These are phyloP conservation scores for Drosophila repletoides DNA, from an alignment of 1,140 invertebrate species.

Conservation along the genomic window DNA sequence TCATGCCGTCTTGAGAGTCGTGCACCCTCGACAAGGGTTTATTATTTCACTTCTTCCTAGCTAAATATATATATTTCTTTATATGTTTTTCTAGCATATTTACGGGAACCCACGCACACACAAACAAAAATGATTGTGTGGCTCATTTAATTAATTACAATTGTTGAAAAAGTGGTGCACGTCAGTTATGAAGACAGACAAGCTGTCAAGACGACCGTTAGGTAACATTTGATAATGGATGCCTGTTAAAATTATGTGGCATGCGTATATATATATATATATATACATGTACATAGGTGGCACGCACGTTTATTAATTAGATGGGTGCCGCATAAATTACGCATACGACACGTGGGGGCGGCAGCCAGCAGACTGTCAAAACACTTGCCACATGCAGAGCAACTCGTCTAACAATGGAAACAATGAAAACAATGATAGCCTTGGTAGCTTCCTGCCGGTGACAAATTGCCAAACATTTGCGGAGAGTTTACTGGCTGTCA, in stretches of 20 bases:
- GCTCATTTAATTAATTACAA: slow-evolving; percentile 40
- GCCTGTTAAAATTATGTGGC: slow-evolving; percentile 12
- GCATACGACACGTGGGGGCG: slow-evolving; percentile 49
- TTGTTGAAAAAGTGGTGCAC: slow-evolving; percentile 21
- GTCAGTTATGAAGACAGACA: slow-evolving; percentile 22
- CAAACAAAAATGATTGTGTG: neutral
- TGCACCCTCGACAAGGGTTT: too few species aligned
- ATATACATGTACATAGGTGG: slow-evolving; percentile 3
- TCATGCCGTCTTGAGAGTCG: too few species aligned
- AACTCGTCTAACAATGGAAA: too few species aligned
- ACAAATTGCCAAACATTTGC: slow-evolving; percentile 48
- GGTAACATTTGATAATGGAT: slow-evolving; percentile 5
- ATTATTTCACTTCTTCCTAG: neutral
- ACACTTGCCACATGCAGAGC: too few species aligned
- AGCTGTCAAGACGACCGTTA: slow-evolving; percentile 13
- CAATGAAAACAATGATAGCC: neutral
- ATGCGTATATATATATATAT: too few species aligned
- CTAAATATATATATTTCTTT: too few species aligned
- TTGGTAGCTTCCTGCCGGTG: slow-evolving; percentile 1
- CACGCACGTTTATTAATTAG: slow-evolving; percentile 70
- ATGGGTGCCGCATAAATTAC: slow-evolving; percentile 55
- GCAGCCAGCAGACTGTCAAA: slow-evolving; percentile 14
- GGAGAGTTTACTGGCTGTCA: slow-evolving; percentile 39
- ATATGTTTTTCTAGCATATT: slow-evolving; percentile 9
- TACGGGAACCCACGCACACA: neutral